These are phyloP conservation scores for Centropus unirufus DNA, from an alignment of 2,113 vertebrate genomes.

Conservation along the genomic window DNA sequence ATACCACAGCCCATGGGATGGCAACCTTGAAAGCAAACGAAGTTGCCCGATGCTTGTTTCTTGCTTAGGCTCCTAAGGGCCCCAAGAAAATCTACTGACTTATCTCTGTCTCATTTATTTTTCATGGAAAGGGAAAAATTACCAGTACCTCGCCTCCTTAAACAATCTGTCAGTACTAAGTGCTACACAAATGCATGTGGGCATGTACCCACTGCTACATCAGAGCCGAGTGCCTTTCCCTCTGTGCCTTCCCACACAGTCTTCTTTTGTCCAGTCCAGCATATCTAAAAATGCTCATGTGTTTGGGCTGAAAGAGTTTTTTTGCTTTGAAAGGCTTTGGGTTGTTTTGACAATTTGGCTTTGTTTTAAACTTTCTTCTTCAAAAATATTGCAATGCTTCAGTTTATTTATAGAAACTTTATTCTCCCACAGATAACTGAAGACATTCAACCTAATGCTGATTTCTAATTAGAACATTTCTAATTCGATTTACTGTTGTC, in stretches of 20 bases:
- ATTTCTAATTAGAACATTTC: slow-evolving; percentile 21
- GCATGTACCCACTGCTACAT: not conserved
- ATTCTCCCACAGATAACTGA: not conserved
- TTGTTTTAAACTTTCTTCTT: slow-evolving; percentile 31
- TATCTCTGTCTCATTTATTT: not conserved
- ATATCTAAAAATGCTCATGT: not conserved
- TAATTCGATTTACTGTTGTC: not conserved
- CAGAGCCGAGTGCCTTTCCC: not conserved
- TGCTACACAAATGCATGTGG: not conserved
- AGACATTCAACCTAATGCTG: not conserved
- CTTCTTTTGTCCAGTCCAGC: not conserved
- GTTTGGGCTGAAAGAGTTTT: not conserved
- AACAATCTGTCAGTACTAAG: not conserved
- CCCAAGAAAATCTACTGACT: not conserved
- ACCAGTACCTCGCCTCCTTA: fast-evolving
- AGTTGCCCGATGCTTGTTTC: not conserved
- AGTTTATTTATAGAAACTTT: slow-evolving; percentile 21
- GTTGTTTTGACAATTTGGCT: slow-evolving; percentile 49
- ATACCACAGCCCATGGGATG: not conserved
- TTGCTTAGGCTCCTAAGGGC: not conserved
- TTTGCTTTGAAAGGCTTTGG: slow-evolving; percentile 6
- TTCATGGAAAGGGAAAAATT: not conserved
- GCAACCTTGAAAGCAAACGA: not conserved
- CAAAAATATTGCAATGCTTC: not conserved
- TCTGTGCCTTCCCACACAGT: not conserved